phyloP scores from a whole-genome alignment of 30 jellyfish, hydroid and myxozoan species.

The Turritopsis rubra region DNA sequence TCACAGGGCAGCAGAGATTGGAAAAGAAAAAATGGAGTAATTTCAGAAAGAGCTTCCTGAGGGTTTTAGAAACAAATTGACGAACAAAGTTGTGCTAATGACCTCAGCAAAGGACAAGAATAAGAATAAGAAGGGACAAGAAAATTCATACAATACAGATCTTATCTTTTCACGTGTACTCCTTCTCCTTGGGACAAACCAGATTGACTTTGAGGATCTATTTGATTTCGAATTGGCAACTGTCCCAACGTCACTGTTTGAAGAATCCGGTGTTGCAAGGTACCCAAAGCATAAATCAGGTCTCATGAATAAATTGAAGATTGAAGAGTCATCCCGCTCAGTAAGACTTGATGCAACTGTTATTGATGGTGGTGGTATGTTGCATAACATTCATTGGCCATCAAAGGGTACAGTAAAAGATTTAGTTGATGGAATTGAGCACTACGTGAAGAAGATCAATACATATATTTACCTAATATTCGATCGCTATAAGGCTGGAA shows the following conservation, averaged over 20 bases:
- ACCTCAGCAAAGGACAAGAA: not conserved
- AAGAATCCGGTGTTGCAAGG: constrained; percentile 1
- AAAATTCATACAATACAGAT: not conserved
- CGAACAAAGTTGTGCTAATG: not conserved
- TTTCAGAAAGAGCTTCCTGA: not conserved
- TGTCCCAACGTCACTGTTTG: not conserved
- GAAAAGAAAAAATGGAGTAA: not conserved
- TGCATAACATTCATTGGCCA: constrained; percentile 1
- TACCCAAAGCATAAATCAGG: not conserved
- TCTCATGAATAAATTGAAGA: not conserved
- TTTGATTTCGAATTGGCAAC: not conserved
- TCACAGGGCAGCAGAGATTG: not conserved
- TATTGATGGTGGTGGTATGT: constrained; percentile 1
- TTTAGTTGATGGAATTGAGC: not conserved
- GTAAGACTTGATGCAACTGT: not conserved
- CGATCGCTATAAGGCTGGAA: constrained; percentile 3
- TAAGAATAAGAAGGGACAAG: not conserved
- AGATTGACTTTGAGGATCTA: not conserved
- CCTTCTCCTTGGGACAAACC: not conserved
- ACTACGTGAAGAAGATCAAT: not conserved
- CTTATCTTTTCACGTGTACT: not conserved
- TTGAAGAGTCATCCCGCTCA: not conserved
- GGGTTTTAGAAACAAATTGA: not conserved
- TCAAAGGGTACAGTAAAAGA: not conserved
- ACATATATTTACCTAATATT: not conserved